Percentiles rank a stretch among this genome's conserved stretches.
Evolutionary conservation across 2,113 vertebrate species (phyloP).

Genomic region (Clarias macrocephalus): DNA sequence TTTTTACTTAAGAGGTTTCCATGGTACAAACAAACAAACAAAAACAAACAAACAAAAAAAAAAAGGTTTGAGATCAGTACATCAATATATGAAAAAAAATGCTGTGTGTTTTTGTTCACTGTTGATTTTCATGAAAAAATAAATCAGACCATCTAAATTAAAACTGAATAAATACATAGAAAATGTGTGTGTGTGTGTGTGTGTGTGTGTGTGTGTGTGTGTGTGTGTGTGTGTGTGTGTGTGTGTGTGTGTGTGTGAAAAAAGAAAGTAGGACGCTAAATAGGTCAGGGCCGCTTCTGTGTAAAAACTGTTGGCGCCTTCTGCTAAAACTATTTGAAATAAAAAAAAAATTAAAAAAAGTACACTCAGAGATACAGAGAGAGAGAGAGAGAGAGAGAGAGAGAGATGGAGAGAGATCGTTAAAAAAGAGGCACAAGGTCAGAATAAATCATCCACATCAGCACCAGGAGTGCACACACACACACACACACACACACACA

Average conservation of each 20-base stretch:
- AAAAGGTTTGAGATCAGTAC: background rate
- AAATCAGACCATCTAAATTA: background rate
- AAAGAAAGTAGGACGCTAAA: background rate
- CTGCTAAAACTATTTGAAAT: conserved; percentile 31
- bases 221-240: no score
- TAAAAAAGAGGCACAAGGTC: conserved; percentile 23
- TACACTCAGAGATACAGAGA: background rate
- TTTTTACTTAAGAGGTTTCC: background rate
- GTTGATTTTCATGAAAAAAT: background rate
- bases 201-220: no score
- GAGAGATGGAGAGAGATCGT: background rate
- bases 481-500: conserved; percentile 1
- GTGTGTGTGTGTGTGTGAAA: no score
- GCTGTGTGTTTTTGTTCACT: background rate
- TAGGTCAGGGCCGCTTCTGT: background rate
- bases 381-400: background rate
- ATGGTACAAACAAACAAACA: background rate
- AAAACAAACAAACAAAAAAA: no score
- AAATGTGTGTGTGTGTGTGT: background rate
- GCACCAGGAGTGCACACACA: background rate
- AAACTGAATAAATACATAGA: background rate
- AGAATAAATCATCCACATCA: background rate
- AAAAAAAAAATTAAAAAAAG: conserved; percentile 11
- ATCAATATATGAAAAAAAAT: background rate
- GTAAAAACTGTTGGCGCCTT: background rate